Conservation (phyloP, 2,113 vertebrate species). For the Amphiprion ocellaris region DNA sequence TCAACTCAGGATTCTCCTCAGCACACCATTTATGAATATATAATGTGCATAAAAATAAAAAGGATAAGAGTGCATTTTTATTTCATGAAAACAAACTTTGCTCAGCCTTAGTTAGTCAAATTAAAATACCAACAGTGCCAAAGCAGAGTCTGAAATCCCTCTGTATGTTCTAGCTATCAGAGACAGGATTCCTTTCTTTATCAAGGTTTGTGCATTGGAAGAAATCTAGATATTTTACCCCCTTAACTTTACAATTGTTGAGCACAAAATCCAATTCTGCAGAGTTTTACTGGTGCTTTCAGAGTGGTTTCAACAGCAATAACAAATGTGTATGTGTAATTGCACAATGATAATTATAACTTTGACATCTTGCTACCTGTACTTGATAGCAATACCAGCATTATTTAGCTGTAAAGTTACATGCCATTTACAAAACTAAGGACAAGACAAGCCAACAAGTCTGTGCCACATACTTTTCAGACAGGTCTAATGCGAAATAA, state of each 20-base stretch:
- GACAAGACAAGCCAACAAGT: not conserved
- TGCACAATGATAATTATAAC: not conserved
- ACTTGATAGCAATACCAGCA: not conserved
- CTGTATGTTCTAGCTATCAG: not conserved
- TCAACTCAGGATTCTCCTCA: constrained; percentile 7
- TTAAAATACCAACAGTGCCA: not conserved
- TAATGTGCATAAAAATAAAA: constrained; percentile 14
- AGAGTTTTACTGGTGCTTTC: not conserved
- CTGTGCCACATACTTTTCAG: not conserved
- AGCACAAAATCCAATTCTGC: not conserved
- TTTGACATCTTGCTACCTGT: not conserved
- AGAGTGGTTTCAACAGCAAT: not conserved
- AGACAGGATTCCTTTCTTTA: not conserved
- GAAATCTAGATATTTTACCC: not conserved
- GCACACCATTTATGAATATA: constrained; percentile 6
- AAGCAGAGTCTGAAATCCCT: not conserved
- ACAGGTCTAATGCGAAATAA: constrained; percentile 20
- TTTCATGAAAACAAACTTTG: constrained; percentile 13
- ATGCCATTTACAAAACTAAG: not conserved
- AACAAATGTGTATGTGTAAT: not conserved
- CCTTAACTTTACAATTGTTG: not conserved
- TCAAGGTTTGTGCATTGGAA: not conserved
- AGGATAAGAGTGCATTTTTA: not conserved
- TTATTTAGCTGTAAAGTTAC: not conserved
- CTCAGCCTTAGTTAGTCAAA: not conserved